These are phyloP conservation scores for Periplaneta americana DNA, from an alignment of 1,140 invertebrate genomes.

Conservation along the genomic window DNA sequence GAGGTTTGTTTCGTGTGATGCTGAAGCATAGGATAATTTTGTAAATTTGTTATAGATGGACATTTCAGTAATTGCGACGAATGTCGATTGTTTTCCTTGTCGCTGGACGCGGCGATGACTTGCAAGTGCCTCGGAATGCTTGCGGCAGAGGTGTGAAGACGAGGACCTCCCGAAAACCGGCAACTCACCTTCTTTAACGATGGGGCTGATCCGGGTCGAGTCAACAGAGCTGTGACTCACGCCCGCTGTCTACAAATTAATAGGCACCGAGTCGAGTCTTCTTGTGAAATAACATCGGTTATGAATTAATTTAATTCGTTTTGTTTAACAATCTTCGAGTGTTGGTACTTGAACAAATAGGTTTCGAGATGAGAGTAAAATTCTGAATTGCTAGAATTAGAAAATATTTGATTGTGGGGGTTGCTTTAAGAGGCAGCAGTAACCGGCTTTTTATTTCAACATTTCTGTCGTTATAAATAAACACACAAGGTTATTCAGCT, in stretches of 20 bases:
- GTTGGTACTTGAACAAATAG: background rate
- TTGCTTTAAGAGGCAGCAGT: background rate
- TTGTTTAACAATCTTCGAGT: background rate
- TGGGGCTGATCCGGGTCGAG: background rate
- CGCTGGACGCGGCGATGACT: too few relatives aligned
- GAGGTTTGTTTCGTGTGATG: too few relatives aligned
- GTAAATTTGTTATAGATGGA: too few relatives aligned
- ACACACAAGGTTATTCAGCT: too few relatives aligned
- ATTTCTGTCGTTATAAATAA: too few relatives aligned
- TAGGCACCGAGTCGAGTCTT: background rate
- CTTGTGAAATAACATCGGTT: background rate
- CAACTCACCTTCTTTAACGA: background rate
- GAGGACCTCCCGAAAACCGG: background rate
- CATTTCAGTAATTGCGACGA: too few relatives aligned
- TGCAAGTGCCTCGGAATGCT: background rate
- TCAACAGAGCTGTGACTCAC: background rate
- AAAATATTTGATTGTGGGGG: background rate
- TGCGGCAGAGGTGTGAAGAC: background rate
- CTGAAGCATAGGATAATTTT: too few relatives aligned
- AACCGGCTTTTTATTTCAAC: too few relatives aligned
- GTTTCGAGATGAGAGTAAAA: background rate
- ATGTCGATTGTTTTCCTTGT: too few relatives aligned
- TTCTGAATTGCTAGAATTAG: background rate
- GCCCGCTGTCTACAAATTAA: background rate
- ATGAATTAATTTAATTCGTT: background rate